Evolutionary conservation across 2,797 vertebrate species (phyloP).

Genomic region (Tamandua tetradactyla): DNA sequence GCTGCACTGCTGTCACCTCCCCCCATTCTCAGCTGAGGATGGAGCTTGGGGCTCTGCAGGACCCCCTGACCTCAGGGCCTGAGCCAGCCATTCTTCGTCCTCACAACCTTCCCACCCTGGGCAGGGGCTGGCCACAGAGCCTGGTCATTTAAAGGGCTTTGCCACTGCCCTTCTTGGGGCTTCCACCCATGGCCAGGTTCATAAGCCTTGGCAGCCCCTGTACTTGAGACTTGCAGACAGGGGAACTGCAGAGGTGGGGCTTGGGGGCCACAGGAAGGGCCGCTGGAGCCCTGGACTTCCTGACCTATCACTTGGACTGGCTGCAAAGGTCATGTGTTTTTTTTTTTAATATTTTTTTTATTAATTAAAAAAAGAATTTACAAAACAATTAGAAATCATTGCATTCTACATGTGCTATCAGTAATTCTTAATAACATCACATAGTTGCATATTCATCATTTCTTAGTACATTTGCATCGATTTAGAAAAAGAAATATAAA

Average conservation of each 20-base stretch:
- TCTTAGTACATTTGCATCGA: too few relatives aligned
- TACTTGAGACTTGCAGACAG: fast-evolving
- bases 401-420: too few relatives aligned
- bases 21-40: background rate
- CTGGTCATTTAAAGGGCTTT: fast-evolving
- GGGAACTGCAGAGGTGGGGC: background rate
- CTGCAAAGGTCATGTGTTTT: background rate
- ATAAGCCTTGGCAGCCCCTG: background rate
- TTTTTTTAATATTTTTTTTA: too few relatives aligned
- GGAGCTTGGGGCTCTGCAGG: background rate
- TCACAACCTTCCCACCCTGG: fast-evolving
- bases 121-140: background rate
- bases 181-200: background rate
- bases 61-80: background rate
- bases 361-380: fast-evolving
- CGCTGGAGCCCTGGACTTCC: background rate
- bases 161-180: background rate
- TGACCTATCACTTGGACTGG: background rate
- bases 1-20: background rate
- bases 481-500: too few relatives aligned
- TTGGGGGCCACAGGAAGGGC: background rate
- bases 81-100: fast-evolving
- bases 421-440: too few relatives aligned
- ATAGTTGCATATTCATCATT: too few relatives aligned
- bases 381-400: too few relatives aligned